These are phyloP conservation scores for Syrmaticus mikado DNA, from an alignment of 2,113 vertebrate species.

Conservation along the genomic window DNA sequence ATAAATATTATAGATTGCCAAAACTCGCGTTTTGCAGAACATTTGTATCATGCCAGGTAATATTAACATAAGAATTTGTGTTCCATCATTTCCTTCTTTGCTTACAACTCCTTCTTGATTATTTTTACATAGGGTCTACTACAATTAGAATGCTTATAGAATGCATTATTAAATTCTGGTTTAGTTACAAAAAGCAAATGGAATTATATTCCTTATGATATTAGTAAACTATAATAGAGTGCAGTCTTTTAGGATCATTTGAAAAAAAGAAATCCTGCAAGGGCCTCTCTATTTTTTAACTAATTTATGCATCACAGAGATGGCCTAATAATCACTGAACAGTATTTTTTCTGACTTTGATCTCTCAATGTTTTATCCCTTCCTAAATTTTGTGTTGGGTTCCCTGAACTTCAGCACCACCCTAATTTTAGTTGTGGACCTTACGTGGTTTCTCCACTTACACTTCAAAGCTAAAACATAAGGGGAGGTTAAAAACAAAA, in stretches of 20 bases:
- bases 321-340: neutral
- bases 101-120: neutral
- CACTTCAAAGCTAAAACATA: too few relatives aligned
- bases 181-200: neutral
- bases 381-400: too few relatives aligned
- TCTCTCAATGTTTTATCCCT: neutral
- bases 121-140: neutral
- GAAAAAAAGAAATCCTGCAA: neutral
- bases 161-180: neutral
- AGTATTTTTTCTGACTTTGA: neutral
- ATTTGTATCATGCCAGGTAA: neutral
- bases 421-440: too few relatives aligned
- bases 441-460: too few relatives aligned
- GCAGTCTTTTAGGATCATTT: neutral
- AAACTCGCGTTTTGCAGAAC: neutral
- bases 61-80: neutral
- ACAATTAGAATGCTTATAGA: neutral
- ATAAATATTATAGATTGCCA: neutral
- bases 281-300: neutral
- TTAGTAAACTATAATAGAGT: neutral
- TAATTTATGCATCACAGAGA: neutral
- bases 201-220: neutral
- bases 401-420: too few relatives aligned
- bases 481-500: too few relatives aligned
- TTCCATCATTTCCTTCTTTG: neutral